phyloP scores from a whole-genome alignment of 37 sponge, comb jelly and placozoan species.

The Cliona cf. orientalis region DNA sequence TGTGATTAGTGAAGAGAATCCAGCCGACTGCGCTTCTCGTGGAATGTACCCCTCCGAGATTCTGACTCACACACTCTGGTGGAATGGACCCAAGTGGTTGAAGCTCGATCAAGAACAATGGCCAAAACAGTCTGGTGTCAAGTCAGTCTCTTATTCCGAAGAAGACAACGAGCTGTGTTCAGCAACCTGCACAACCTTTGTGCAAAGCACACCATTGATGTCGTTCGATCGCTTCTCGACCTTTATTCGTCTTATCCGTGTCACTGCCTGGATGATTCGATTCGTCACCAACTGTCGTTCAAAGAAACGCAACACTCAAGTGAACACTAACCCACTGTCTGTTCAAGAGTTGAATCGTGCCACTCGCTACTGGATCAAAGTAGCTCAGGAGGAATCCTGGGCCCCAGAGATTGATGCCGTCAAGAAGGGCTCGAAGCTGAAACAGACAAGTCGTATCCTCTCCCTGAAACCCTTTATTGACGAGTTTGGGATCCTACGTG shows the following conservation, averaged over 20 bases:
- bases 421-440: neutral
- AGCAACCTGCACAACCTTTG: neutral
- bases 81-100: constrained; percentile 41
- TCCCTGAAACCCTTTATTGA: constrained; percentile 44
- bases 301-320: neutral
- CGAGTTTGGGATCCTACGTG: constrained; percentile 19
- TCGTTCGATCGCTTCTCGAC: neutral
- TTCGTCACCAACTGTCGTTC: constrained; percentile 39
- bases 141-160: neutral
- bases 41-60: constrained; percentile 46
- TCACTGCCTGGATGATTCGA: constrained; percentile 50
- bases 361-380: neutral
- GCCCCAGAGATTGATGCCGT: constrained; percentile 10
- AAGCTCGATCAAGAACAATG: neutral
- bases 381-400: constrained; percentile 4
- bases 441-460: neutral
- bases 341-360: neutral
- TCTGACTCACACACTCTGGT: constrained; percentile 32
- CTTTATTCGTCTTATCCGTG: constrained; percentile 15
- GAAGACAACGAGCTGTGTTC: constrained; percentile 2
- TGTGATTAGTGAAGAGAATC: constrained; percentile 12
- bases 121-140: neutral
- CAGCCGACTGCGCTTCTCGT: constrained; percentile 41
- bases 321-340: neutral
- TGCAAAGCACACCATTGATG: neutral